Evolutionary conservation across 2,113 vertebrate genomes (phyloP).

Genomic region (Loxodonta africana): DNA sequence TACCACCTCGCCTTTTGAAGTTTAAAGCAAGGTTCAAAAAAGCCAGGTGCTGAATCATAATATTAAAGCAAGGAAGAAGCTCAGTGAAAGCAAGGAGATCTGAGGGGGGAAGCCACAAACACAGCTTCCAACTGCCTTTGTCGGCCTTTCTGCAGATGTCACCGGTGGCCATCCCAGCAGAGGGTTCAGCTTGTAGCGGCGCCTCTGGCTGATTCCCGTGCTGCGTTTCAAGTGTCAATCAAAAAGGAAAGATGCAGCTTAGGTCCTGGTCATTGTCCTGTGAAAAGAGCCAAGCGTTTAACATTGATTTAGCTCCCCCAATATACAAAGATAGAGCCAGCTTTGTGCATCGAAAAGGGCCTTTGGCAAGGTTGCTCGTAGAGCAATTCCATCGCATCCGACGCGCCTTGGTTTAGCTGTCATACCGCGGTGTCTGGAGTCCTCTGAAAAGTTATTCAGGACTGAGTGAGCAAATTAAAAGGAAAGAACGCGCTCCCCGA

Average conservation of each 20-base stretch:
- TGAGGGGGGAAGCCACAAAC: slow-evolving; percentile 95
- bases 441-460: slow-evolving; percentile 93
- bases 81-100: slow-evolving; percentile 94
- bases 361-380: slow-evolving; percentile 99
- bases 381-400: slow-evolving; percentile 93
- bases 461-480: slow-evolving; percentile 93
- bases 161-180: slow-evolving; percentile 99
- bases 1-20: slow-evolving; percentile 96
- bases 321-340: slow-evolving; percentile 96
- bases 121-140: slow-evolving; percentile 99
- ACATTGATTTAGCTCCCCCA: slow-evolving; percentile 98
- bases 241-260: slow-evolving; percentile 95
- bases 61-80: slow-evolving; percentile 95
- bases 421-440: slow-evolving; percentile 94
- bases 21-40: slow-evolving; percentile 97
- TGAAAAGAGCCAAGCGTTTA: slow-evolving; percentile 97
- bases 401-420: slow-evolving; percentile 95
- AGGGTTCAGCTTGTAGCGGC: slow-evolving; percentile 97
- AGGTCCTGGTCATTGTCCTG: slow-evolving; percentile 98
- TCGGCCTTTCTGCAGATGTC: slow-evolving; percentile 98
- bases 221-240: slow-evolving; percentile 99
- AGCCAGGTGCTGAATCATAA: slow-evolving; percentile 97
- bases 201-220: slow-evolving; percentile 98
- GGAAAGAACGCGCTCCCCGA: slow-evolving; percentile 90
- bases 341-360: slow-evolving; percentile 95